These are phyloP conservation scores for Gymnocheta viridis DNA, from an alignment of 2,888 invertebrate species.

Conservation along the genomic window DNA sequence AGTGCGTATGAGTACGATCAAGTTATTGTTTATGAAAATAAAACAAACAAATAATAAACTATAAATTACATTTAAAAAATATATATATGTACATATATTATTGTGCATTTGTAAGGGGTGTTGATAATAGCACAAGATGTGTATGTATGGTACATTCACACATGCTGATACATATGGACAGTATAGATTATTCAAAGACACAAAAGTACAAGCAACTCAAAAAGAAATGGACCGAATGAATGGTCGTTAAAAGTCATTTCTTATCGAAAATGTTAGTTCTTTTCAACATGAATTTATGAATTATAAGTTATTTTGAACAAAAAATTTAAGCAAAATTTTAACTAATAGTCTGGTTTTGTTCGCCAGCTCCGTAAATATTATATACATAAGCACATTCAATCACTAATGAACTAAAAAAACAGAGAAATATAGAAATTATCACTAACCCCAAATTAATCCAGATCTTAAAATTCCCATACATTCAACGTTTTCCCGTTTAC, in stretches of 20 bases:
- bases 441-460: too few species aligned
- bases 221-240: slow-evolving; percentile 1
- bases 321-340: too few species aligned
- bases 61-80: slow-evolving; percentile 29
- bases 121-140: slow-evolving; percentile 3
- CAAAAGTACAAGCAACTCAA: slow-evolving; percentile 4
- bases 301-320: not conserved
- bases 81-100: too few species aligned
- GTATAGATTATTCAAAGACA: slow-evolving; percentile 3
- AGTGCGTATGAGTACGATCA: not conserved
- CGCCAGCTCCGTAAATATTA: too few species aligned
- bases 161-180: not conserved
- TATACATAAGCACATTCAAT: too few species aligned
- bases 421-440: too few species aligned
- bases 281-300: not conserved
- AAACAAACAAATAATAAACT: slow-evolving; percentile 1
- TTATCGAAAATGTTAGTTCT: slow-evolving; percentile 1
- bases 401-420: too few species aligned
- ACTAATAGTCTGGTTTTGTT: too few species aligned
- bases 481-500: too few species aligned
- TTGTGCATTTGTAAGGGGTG: not conserved
- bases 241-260: slow-evolving; percentile 11
- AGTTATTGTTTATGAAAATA: slow-evolving; percentile 12
- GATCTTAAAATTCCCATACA: too few species aligned
- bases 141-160: too few species aligned